Percentiles rank a stretch among this genome's conserved stretches.
These are phyloP conservation scores for Chaetogeoica ovagalla DNA, from an alignment of 2,888 invertebrate species.

Conservation along the genomic window DNA sequence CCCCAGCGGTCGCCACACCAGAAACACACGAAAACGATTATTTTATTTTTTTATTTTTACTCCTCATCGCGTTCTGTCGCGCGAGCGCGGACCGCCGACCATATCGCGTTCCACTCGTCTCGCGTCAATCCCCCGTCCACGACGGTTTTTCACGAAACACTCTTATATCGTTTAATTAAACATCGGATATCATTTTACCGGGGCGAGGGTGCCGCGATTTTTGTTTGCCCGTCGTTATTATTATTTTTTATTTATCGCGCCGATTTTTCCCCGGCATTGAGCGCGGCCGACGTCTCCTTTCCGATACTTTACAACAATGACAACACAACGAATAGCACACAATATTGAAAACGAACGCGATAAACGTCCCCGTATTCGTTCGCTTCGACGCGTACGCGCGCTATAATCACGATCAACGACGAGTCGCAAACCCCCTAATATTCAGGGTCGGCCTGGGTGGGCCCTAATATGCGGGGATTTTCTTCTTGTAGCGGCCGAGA, in stretches of 20 bases:
- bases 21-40: constrained; percentile 47
- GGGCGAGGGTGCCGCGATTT: background rate
- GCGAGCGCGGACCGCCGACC: background rate
- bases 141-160: constrained; percentile 43
- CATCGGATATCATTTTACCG: constrained; percentile 43
- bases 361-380: constrained; percentile 22
- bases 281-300: background rate
- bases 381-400: too few species aligned
- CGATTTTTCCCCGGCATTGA: too few species aligned
- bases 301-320: background rate
- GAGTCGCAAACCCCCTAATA: too few species aligned
- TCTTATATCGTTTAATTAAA: constrained; percentile 51
- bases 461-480: too few species aligned
- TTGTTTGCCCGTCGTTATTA: background rate
- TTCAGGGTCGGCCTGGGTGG: too few species aligned
- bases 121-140: constrained; percentile 17
- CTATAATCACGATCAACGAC: too few species aligned
- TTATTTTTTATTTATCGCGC: background rate
- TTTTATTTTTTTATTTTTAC: too few species aligned
- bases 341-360: constrained; percentile 39
- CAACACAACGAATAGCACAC: constrained; percentile 8
- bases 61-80: constrained; percentile 10
- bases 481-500: too few species aligned
- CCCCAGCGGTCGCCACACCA: background rate
- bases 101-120: background rate